A percentile compares a stretch with the other conserved stretches of the same genome.
These are phyloP conservation scores for Kryptopterus vitreolus DNA, from an alignment of 2,797 vertebrate genomes.

Conservation along the genomic window DNA sequence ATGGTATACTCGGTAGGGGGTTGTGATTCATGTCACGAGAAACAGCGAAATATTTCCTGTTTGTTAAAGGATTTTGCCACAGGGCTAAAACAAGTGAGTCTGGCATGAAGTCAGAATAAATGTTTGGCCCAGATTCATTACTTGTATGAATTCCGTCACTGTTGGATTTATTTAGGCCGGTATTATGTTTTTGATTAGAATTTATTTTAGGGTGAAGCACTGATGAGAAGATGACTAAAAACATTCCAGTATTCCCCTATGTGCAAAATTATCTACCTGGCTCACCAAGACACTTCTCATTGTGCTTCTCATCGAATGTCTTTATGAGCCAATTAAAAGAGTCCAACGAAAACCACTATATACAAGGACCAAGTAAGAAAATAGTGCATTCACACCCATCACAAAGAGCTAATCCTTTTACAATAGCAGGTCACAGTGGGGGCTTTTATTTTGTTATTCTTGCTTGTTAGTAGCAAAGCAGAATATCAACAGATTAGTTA, in stretches of 20 bases:
- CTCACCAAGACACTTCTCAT: neutral
- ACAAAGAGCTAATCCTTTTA: neutral
- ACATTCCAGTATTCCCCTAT: neutral
- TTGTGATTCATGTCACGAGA: neutral
- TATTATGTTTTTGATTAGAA: too few species aligned
- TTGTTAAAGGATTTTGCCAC: slow-evolving; percentile 50
- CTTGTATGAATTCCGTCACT: too few species aligned
- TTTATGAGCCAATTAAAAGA: neutral
- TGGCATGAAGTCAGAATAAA: slow-evolving; percentile 53
- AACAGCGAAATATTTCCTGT: slow-evolving; percentile 6
- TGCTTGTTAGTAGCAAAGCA: neutral
- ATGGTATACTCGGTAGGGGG: neutral
- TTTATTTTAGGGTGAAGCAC: too few species aligned
- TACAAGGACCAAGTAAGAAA: neutral
- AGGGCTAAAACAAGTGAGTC: slow-evolving; percentile 57
- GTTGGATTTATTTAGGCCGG: neutral
- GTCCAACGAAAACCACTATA: neutral
- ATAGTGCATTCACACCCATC: neutral
- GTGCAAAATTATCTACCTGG: neutral
- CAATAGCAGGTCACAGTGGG: neutral
- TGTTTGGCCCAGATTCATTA: neutral
- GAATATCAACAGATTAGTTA: neutral
- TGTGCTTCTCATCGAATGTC: too few species aligned
- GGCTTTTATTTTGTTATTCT: neutral
- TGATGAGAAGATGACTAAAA: neutral